Conservation (phyloP, 1,140 invertebrate species). For the Brachionus paranguensis region DNA sequence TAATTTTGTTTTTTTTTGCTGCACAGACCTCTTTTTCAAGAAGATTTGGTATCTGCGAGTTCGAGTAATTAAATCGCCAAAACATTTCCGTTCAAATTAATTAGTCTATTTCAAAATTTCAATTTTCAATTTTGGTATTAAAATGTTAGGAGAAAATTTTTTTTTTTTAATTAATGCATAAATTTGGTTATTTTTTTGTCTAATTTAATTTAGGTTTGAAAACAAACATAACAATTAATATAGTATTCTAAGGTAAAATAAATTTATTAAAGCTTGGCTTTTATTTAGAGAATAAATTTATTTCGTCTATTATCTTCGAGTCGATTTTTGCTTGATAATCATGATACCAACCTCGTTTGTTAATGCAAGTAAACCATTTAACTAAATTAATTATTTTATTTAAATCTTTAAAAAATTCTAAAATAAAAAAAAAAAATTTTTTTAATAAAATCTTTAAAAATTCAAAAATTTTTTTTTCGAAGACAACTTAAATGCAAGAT, state of each 20-base stretch:
- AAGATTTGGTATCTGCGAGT: slow-evolving; percentile 67
- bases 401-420: too few relatives aligned
- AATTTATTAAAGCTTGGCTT: neutral
- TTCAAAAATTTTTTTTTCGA: neutral
- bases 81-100: slow-evolving; percentile 61
- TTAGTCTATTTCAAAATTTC: slow-evolving; percentile 10
- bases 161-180: neutral
- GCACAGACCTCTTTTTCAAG: slow-evolving; percentile 66
- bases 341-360: neutral
- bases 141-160: slow-evolving; percentile 12
- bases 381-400: too few relatives aligned
- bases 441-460: too few relatives aligned
- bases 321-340: neutral
- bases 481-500: neutral
- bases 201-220: neutral
- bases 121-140: slow-evolving; percentile 28
- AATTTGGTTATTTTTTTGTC: neutral
- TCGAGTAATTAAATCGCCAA: slow-evolving; percentile 70
- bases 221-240: neutral
- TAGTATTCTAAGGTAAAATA: neutral
- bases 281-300: neutral
- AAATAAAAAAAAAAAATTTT: too few relatives aligned
- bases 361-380: neutral
- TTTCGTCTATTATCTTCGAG: neutral
- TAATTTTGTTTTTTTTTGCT: too few relatives aligned